Base-by-base conservation (phyloP, 64 coral and sea anemone genomes). In the Porites lutea region DNA sequence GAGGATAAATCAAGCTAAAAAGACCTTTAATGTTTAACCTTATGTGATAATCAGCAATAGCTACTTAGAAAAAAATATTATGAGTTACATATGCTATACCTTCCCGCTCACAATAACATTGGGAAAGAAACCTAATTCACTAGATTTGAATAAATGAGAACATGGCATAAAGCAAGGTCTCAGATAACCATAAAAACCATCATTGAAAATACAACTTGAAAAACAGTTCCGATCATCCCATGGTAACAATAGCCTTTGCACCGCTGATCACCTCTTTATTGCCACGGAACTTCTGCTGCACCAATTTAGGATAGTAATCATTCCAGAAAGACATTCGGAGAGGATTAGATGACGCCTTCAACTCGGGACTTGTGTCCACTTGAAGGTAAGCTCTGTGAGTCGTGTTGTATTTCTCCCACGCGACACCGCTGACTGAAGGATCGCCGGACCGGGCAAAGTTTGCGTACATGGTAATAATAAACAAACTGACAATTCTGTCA, bases 301-400 rank as follows among this genome's bases (percentile, higher is more conserved):
- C 16, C 19, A 94, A 77, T 94, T 94, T 84, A 15, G 87, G 87
- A 68, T 94, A 77, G 55, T 94, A 94, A 18, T 52, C 74, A 48
- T 94, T 94, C 92, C 87, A 94, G 69, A 94, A 94, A 68, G 80
- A 78, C 79, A 94, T 74, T 69, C 66, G 80, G 10, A 64, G 92
- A 67, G 78, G 78, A 21, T 72, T 43, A 65, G 84, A 94, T 48
- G 88, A 64, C 20, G 58, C 48, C 23, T 8, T 48, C 87, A 89
- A 89, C 57, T 83, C 50, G 52, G 87, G 87, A 52, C 65, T 61
- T 10, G 18, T 46, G 13, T 71, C 59, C 66, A 94, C 72, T 22
- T 49, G 22, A 23, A 89, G 53, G 45, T 94, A 94, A 60, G 72
- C 77, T 77, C 87, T 89, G 70, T 77, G 58, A 59, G 43, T 83